Base-by-base conservation (phyloP, 1,140 invertebrate genomes). In the Temnothorax curvispinosus region DNA sequence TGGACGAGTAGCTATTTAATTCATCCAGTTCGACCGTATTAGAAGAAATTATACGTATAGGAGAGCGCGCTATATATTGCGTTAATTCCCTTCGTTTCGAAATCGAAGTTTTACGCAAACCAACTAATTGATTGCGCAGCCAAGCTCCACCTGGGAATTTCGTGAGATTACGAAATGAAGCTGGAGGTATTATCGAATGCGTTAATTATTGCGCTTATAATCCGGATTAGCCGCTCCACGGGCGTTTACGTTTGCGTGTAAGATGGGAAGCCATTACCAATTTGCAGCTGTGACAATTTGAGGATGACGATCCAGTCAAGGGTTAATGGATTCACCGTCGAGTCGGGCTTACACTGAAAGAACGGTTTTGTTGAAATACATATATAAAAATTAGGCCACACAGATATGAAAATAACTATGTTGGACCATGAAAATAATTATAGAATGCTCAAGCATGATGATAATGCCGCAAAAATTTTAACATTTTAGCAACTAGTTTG, bases 161-260 rank as follows among this genome's bases (percentile, higher is more conserved):
- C 72, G 56, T 44, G 58, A 64, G 72, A 65, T 85, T 85, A 77
- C 71, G 82, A 85, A 75, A 52, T 64, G 72, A 64, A 75, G 72
- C 82, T 52, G 13, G 13, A 54, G 72, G 72, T 74, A 77, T 85
- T 85, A 76, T 64, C 82, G 82, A 85, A 85, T 65, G 58, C 82
- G 72, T 85, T 85, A 85, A 77, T 85, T 85, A 85, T 85, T 41
- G 44, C 80, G 54, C 65, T 60, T 76, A 52, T 85, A 85, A 77
- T 85, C 82, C 82, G 47, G 82, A 65, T 75, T 64, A 67, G 35
- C 56, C 44, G 77, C 38, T 80, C 35, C 47, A 67, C 13, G 35
- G 62, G 21, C 62, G 21, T 80, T 80, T 80, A 67, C 60, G 32
- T 52, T 13, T 54, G 76, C 62, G n/a, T 54, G 47, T 62, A 80